These are phyloP conservation scores for Plagodis dolabraria DNA, from an alignment of 2,888 invertebrate genomes.

Conservation along the genomic window DNA sequence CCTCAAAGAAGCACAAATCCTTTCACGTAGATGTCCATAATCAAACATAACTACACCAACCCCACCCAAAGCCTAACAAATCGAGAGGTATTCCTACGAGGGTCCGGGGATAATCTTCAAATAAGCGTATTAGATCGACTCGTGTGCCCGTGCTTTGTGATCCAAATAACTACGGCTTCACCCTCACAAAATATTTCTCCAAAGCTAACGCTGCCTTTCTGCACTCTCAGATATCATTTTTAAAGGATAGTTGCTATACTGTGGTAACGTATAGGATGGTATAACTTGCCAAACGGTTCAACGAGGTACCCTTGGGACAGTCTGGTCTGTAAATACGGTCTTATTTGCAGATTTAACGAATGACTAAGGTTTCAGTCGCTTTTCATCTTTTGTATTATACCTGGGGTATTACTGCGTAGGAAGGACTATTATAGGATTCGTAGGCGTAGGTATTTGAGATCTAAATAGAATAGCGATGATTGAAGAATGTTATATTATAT, in stretches of 20 bases:
- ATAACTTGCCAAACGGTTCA: constrained; percentile 28
- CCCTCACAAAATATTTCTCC: constrained; percentile 34
- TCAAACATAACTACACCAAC: constrained; percentile 35
- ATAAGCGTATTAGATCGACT: constrained; percentile 74
- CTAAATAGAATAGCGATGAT: too few relatives aligned
- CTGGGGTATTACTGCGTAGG: too few relatives aligned
- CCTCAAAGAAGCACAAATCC: constrained; percentile 13
- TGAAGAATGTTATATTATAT: too few relatives aligned
- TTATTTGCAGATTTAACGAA: constrained; percentile 63
- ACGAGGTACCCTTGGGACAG: constrained; percentile 51
- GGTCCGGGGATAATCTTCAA: constrained; percentile 70
- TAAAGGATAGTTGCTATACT: constrained; percentile 25
- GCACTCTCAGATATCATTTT: constrained; percentile 26
- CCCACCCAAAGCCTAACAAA: constrained; percentile 43
- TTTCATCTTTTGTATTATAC: constrained; percentile 50
- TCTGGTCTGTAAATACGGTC: constrained; percentile 51
- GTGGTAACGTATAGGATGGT: constrained; percentile 24
- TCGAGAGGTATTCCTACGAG: constrained; percentile 54
- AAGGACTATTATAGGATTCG: too few relatives aligned
- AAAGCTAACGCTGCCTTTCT: constrained; percentile 21
- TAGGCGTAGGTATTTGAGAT: too few relatives aligned
- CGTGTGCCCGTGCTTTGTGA: constrained; percentile 65
- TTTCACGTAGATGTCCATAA: constrained; percentile 23
- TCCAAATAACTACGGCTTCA: constrained; percentile 69
- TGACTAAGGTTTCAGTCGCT: constrained; percentile 60